Evolutionary conservation across 2,888 invertebrate genomes (phyloP), one percentile per base, ranked within the genome.

Genomic region (Caenorhabditis doughertyi): DNA sequence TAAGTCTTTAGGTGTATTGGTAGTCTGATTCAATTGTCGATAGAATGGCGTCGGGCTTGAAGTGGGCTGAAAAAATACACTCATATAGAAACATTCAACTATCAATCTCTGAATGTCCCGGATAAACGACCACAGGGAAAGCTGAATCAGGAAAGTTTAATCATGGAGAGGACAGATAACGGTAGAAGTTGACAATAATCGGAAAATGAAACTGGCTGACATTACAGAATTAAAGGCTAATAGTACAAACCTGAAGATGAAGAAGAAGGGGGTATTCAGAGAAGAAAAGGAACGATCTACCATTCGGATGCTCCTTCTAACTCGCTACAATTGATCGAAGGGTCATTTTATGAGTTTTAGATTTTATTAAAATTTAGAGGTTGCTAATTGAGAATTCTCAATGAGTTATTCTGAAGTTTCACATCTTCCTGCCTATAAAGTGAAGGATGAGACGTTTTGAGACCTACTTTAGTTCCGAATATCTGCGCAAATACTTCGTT

Each of bases 401-500:
- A 56, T 55, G 39, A 16, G 16, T 13, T 39, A 39, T 32, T 44
- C 62, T n/a, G 16, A 64, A 56, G 16, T 27, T 1, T 1, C n/a
- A 44, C n/a, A 25, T 16, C n/a, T 27, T 8, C 9, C n/a, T 18
- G 4, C 13, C 27, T 18, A 62, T 18, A 39, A 29, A 47, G 21
- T 16, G 32, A 32, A 7, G 23, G 3, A 16, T 23, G 39, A 18
- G 16, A 44, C 1, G 3, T 47, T 47, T n/a, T 1, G 47, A 32
- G n/a, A 73, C 86, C 76, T 47, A 87, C 87, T 87, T 87, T 68
- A 87, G 79, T 64, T 87, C 87, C 16, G 87, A 87, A 53, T 60
- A 87, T 68, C 87, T 70, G 51, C 87, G 82, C 65, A 87, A 70
- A 64, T 87, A 87, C 55, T 85, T 85, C 18, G 87, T 87, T 55